phyloP scores from a whole-genome alignment of 2,113 vertebrate genomes.

The Cheirogaleus medius region DNA sequence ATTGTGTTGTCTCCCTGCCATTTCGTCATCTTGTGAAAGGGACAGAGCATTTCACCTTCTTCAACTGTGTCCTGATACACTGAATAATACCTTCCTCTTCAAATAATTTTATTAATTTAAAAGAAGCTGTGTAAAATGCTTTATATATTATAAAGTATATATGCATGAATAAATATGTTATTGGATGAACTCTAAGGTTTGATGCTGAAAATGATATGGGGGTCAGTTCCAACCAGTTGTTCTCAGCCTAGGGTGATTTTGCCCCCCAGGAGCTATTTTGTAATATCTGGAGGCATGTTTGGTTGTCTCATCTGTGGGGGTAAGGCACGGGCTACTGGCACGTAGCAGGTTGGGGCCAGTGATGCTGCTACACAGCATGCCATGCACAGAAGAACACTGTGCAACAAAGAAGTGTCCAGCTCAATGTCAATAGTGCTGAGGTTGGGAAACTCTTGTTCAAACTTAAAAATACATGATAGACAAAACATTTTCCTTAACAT shows the following conservation, averaged over 20 bases:
- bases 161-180: neutral
- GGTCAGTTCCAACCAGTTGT: neutral
- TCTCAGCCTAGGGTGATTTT: neutral
- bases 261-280: neutral
- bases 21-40: neutral
- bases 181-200: neutral
- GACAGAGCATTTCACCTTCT: neutral
- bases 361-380: neutral
- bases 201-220: neutral
- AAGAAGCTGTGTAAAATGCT: neutral
- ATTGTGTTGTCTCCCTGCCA: neutral
- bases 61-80: neutral
- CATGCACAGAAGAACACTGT: neutral
- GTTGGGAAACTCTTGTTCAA: neutral
- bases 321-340: neutral
- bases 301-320: neutral
- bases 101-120: neutral
- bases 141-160: neutral
- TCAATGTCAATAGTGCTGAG: neutral
- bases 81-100: neutral
- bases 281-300: neutral
- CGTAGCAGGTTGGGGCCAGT: accelerated
- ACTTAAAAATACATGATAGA: neutral
- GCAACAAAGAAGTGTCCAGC: neutral
- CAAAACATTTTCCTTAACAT: neutral